phyloP scores from a whole-genome alignment of 2,888 invertebrate species.

The Caenorhabditis sp. region DNA sequence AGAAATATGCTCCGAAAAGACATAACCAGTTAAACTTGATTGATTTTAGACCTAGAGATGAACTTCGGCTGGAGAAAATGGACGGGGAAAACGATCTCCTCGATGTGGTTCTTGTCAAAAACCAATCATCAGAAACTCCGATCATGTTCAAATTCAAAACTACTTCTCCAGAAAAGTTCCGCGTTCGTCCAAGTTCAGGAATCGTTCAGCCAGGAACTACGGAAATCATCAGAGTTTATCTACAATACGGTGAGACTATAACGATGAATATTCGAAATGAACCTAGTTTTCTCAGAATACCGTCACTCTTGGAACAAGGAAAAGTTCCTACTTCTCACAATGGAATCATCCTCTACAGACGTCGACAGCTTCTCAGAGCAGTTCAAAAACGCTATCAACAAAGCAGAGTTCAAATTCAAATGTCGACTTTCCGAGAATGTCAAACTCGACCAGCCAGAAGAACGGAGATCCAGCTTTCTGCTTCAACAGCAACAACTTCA shows the following conservation, averaged over 20 bases:
- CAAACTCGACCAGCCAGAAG: conserved; percentile 61
- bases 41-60: conserved; percentile 73
- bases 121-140: conserved; percentile 67
- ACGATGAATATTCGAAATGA: background rate
- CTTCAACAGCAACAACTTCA: conserved; percentile 46
- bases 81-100: conserved; percentile 74
- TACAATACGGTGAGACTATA: conserved; percentile 74
- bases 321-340: conserved; percentile 76
- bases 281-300: conserved; percentile 71
- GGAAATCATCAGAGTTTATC: conserved; percentile 74
- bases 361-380: conserved; percentile 72
- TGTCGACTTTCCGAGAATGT: conserved; percentile 69
- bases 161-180: conserved; percentile 95
- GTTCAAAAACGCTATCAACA: conserved; percentile 68
- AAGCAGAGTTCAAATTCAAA: conserved; percentile 73
- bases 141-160: conserved; percentile 89
- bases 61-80: conserved; percentile 68
- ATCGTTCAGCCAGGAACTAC: conserved; percentile 72
- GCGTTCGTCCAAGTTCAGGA: conserved; percentile 89
- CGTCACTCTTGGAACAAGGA: conserved; percentile 73
- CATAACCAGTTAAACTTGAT: background rate
- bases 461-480: conserved; percentile 68
- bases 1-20: background rate
- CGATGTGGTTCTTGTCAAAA: conserved; percentile 73
- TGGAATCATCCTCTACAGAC: conserved; percentile 69